Percentiles rank a stretch among this genome's conserved stretches.
Conservation (phyloP, 2,888 invertebrate species). For the Patella caerulea region DNA sequence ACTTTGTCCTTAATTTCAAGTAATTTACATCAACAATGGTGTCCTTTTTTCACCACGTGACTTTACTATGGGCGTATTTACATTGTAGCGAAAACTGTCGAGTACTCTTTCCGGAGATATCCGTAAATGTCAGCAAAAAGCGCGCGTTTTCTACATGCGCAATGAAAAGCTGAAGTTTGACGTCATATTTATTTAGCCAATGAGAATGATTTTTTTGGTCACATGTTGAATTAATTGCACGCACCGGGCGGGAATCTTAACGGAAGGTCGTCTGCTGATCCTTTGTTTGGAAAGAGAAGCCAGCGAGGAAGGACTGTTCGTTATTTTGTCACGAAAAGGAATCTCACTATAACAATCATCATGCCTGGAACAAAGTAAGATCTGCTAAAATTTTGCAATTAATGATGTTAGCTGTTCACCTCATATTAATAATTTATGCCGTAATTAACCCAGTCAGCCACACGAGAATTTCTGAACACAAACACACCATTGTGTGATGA, state of each 20-base stretch:
- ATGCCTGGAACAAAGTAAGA: slow-evolving; percentile 66
- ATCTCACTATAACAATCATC: slow-evolving; percentile 36
- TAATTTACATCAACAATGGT: too few species aligned
- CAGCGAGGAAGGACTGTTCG: slow-evolving; percentile 21
- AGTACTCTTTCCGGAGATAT: slow-evolving; percentile 17
- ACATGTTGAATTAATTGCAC: slow-evolving; percentile 37
- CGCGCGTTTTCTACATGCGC: slow-evolving; percentile 28
- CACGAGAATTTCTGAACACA: too few species aligned
- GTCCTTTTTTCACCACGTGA: too few species aligned
- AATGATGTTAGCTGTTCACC: too few species aligned
- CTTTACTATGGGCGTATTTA: not conserved
- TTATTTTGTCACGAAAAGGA: slow-evolving; percentile 23
- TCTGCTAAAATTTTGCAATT: not conserved
- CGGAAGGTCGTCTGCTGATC: slow-evolving; percentile 49
- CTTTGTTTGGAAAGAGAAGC: slow-evolving; percentile 33
- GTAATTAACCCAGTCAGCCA: too few species aligned
- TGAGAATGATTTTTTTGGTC: slow-evolving; percentile 22
- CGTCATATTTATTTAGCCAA: slow-evolving; percentile 24
- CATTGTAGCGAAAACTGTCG: slow-evolving; percentile 10
- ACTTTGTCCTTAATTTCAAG: not conserved
- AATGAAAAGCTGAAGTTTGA: not conserved
- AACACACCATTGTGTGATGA: too few species aligned
- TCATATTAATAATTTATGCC: too few species aligned
- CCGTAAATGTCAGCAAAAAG: slow-evolving; percentile 20
- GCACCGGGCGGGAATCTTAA: slow-evolving; percentile 58